Percentiles rank a stretch among this genome's conserved stretches.
Evolutionary conservation across 2,797 vertebrate genomes (phyloP).

Genomic region (Chelmon rostratus): DNA sequence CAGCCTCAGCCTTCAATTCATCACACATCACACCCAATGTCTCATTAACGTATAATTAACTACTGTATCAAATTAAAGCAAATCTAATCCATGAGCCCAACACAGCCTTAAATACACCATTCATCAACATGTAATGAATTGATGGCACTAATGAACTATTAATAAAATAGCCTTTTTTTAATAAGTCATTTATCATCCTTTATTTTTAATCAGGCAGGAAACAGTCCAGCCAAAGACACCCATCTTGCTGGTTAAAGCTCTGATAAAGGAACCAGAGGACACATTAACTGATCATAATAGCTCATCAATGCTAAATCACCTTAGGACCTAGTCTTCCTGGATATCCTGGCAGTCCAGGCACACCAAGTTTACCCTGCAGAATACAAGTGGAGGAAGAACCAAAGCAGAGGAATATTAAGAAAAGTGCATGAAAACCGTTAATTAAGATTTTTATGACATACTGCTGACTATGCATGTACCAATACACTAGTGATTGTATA

Average conservation of each 20-base stretch:
- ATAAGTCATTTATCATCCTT: slow-evolving; percentile 81
- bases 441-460: slow-evolving; percentile 38
- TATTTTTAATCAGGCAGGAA: slow-evolving; percentile 81
- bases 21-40: slow-evolving; percentile 76
- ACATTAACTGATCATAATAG: slow-evolving; percentile 55
- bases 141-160: slow-evolving; percentile 83
- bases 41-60: slow-evolving; percentile 87
- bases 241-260: slow-evolving; percentile 55
- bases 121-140: slow-evolving; percentile 83
- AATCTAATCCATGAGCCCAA: slow-evolving; percentile 79
- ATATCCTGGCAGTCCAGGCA: slow-evolving; percentile 94
- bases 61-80: slow-evolving; percentile 82
- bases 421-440: slow-evolving; percentile 19
- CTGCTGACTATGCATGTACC: slow-evolving; percentile 39
- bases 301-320: slow-evolving; percentile 83
- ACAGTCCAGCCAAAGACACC: slow-evolving; percentile 55
- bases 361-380: slow-evolving; percentile 91
- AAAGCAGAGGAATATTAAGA: slow-evolving; percentile 19
- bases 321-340: slow-evolving; percentile 93
- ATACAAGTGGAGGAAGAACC: slow-evolving; percentile 21
- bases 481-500: slow-evolving; percentile 9
- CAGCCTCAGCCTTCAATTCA: slow-evolving; percentile 76
- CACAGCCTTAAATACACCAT: slow-evolving; percentile 84
- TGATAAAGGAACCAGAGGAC: slow-evolving; percentile 45
- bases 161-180: slow-evolving; percentile 82